Evolutionary conservation across 2,113 vertebrate genomes (phyloP).

Genomic region (Podocnemis expansa): DNA sequence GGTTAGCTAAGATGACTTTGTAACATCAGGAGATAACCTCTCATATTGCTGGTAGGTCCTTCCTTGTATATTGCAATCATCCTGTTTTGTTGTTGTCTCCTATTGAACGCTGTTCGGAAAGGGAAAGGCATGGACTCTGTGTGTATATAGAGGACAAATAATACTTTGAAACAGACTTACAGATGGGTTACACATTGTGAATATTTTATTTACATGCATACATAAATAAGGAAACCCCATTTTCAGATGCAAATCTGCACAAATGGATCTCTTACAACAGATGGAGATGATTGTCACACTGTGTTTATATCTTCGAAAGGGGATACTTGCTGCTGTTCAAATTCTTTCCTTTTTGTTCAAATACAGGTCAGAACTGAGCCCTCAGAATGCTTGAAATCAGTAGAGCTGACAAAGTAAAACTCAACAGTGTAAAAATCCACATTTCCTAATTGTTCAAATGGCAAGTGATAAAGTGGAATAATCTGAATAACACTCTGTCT

Average conservation of each 20-base stretch:
- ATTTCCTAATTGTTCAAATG: fast-evolving
- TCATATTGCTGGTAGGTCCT: neutral
- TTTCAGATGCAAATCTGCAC: neutral
- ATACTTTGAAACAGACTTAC: neutral
- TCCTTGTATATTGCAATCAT: neutral
- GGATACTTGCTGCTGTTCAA: neutral
- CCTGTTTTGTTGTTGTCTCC: neutral
- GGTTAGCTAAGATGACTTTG: neutral
- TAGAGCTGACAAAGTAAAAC: neutral
- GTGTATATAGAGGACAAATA: fast-evolving
- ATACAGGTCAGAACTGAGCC: neutral
- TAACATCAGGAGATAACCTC: neutral
- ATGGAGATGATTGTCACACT: neutral
- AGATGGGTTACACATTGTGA: neutral
- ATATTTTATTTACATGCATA: neutral
- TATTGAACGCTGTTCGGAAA: neutral
- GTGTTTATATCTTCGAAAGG: neutral
- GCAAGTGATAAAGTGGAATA: neutral
- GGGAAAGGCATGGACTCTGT: neutral
- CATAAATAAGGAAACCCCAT: neutral
- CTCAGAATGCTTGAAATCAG: neutral
- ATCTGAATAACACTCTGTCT: neutral
- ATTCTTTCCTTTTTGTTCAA: neutral
- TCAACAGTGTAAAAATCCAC: neutral
- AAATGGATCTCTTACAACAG: neutral